Evolutionary conservation across 2,113 vertebrate genomes (phyloP).

Genomic region (Barnardius zonarius): DNA sequence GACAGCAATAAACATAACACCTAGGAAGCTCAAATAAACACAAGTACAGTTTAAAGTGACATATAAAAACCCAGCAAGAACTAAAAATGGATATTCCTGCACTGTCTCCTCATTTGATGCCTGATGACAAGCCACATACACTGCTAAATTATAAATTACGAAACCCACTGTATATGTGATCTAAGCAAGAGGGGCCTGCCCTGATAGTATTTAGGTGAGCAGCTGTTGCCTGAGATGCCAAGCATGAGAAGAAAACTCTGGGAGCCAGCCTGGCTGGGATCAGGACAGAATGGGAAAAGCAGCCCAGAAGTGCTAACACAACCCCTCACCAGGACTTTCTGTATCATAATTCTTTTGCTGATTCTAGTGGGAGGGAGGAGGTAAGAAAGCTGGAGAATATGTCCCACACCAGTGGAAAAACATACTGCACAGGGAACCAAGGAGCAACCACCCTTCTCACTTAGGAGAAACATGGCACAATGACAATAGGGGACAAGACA

Average conservation of each 20-base stretch:
- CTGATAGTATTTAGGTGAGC: neutral
- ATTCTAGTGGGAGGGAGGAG: neutral
- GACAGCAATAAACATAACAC: neutral
- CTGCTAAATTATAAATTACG: neutral
- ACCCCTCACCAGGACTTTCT: neutral
- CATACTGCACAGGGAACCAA: neutral
- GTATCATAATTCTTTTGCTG: neutral
- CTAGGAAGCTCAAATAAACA: neutral
- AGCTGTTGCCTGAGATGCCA: neutral
- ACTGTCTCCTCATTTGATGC: neutral
- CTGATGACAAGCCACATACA: neutral
- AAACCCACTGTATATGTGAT: neutral
- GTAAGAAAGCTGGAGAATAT: neutral
- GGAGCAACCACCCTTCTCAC: neutral
- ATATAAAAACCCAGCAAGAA: neutral
- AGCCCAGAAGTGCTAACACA: neutral
- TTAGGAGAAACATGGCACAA: neutral
- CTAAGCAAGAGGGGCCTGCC: rapidly evolving
- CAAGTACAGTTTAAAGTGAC: neutral
- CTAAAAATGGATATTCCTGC: neutral
- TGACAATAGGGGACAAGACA: neutral
- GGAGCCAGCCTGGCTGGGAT: neutral
- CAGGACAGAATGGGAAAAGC: neutral
- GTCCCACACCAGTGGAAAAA: neutral
- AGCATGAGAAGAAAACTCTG: neutral